These are phyloP conservation scores for Cyphomyrus plagiostoma DNA, from an alignment of 2,113 vertebrate genomes.

Conservation along the genomic window DNA sequence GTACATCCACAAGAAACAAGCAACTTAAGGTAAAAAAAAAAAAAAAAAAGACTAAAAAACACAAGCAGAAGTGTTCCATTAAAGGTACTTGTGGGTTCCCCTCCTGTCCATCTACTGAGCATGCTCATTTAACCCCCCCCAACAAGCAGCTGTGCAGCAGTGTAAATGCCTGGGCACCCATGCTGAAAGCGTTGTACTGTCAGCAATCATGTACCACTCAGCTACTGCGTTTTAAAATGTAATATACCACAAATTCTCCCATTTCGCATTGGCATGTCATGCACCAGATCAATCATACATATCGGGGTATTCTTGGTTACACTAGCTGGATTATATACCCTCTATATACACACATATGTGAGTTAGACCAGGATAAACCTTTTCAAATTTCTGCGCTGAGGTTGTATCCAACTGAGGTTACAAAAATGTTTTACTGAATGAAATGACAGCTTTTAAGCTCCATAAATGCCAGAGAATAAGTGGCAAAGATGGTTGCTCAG, in stretches of 20 bases:
- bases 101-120: background rate
- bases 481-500: background rate
- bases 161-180: background rate
- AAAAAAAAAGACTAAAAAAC: background rate
- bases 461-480: background rate
- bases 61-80: background rate
- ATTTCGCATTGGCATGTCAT: background rate
- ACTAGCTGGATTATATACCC: background rate
- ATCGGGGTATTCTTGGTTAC: background rate
- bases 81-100: background rate
- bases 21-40: background rate
- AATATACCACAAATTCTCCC: background rate
- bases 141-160: background rate
- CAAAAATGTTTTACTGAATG: background rate
- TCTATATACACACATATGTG: background rate
- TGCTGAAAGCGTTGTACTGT: background rate
- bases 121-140: background rate
- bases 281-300: background rate
- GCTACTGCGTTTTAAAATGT: background rate
- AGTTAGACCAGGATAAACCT: background rate
- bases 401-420: background rate
- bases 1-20: background rate
- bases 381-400: background rate
- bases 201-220: background rate
- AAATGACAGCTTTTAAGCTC: background rate